Evolutionary conservation across 2,113 vertebrate species (phyloP).

Genomic region (Phasianus colchicus): DNA sequence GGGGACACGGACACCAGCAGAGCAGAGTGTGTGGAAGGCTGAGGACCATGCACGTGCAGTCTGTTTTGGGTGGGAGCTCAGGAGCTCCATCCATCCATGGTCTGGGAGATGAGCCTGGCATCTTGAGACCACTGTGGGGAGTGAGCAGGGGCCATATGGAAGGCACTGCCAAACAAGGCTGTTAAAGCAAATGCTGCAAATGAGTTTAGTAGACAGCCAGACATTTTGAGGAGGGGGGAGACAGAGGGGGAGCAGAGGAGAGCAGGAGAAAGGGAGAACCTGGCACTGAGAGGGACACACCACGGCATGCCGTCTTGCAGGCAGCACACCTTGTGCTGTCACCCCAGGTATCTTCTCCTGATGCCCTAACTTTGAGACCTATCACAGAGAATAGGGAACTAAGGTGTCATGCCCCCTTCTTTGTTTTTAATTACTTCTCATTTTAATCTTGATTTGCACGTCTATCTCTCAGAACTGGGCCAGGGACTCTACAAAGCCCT

Average conservation of each 20-base stretch:
- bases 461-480: slow-evolving; percentile 74
- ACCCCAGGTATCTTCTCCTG: neutral
- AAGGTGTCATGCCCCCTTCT: slow-evolving; percentile 69
- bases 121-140: neutral
- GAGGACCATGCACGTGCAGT: fast-evolving
- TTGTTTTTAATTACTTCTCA: slow-evolving; percentile 76
- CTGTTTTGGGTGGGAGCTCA: neutral
- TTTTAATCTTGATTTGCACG: slow-evolving; percentile 77
- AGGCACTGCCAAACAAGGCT: neutral
- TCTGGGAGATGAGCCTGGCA: fast-evolving
- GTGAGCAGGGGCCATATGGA: neutral
- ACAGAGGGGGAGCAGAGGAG: neutral
- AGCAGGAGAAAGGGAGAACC: neutral
- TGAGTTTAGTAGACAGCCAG: slow-evolving; percentile 40
- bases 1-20: neutral
- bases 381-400: slow-evolving; percentile 4
- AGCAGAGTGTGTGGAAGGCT: neutral
- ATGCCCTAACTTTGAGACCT: slow-evolving; percentile 22
- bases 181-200: slow-evolving; percentile 8
- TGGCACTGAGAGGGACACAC: fast-evolving
- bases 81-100: neutral
- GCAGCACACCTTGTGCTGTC: neutral
- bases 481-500: slow-evolving; percentile 73
- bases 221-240: slow-evolving; percentile 24
- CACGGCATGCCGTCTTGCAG: neutral